Evolutionary conservation across 2,888 invertebrate species (phyloP).

Genomic region (Agrotis segetum): DNA sequence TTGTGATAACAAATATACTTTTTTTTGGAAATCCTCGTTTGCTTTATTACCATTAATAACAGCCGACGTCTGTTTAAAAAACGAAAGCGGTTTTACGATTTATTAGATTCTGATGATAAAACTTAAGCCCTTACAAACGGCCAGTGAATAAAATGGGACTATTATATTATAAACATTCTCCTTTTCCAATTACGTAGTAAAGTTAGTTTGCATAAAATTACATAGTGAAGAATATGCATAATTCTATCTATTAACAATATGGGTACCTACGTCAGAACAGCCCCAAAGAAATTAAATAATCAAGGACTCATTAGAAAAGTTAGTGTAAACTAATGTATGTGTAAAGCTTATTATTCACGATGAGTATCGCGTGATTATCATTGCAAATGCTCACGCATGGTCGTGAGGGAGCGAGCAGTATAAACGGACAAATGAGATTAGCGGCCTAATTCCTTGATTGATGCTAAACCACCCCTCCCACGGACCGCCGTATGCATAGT

Average conservation of each 20-base stretch:
- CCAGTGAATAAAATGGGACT: not conserved
- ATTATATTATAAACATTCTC: not conserved
- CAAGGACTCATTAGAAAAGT: constrained; percentile 45
- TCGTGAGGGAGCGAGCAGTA: constrained; percentile 68
- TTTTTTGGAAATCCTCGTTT: too few relatives aligned
- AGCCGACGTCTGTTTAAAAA: too few relatives aligned
- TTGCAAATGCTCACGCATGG: constrained; percentile 70
- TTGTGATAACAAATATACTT: too few relatives aligned
- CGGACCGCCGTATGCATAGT: constrained; percentile 69
- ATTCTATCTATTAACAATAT: constrained; percentile 15
- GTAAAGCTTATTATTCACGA: constrained; percentile 53
- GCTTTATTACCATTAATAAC: too few relatives aligned
- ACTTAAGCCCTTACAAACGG: too few relatives aligned
- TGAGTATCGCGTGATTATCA: constrained; percentile 68
- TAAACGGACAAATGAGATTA: constrained; percentile 83
- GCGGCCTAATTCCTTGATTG: constrained; percentile 84
- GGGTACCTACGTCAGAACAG: constrained; percentile 4
- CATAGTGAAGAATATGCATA: constrained; percentile 1
- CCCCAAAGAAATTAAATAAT: constrained; percentile 21
- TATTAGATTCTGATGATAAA: too few relatives aligned
- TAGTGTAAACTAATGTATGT: constrained; percentile 47
- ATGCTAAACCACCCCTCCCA: constrained; percentile 78
- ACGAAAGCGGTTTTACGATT: too few relatives aligned
- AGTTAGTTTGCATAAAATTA: constrained; percentile 1
- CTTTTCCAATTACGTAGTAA: not conserved